Base-by-base conservation (phyloP, 1,140 invertebrate genomes). In the Philopotamus ludificatus region DNA sequence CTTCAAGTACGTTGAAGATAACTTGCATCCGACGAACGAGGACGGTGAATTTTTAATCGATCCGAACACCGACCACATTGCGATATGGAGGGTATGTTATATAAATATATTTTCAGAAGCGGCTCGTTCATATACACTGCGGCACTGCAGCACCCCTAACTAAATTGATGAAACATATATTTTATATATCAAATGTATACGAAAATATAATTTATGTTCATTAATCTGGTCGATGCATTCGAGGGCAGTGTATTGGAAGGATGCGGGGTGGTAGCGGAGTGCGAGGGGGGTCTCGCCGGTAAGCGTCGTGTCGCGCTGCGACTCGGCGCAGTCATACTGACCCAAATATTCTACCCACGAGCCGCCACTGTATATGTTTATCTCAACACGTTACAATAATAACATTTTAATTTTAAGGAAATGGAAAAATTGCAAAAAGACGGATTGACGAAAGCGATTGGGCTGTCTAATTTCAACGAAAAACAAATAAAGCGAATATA, bases 391-490 rank as follows among this genome's bases (percentile, higher is more conserved):
- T 4, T 49, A 2, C 23, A 49, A 18, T 2, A 2, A 18, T 4
- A 18, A 4, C 10, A 49, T 25, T 53, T 10, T 23, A 10, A 25
- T 26, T 25, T 77, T 10, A 59, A 90, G 87, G 84, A 83, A 77
- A 89, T 92, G 89, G 90, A 92, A 76, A 79, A 86, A 63, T 85
- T 89, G 72, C 84, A 89, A 3, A 82, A 82, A 63, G 79, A 79
- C 26, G 87, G 89, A 25, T 75, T 82, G n/a, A 75, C 85, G 15
- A 85, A 82, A 72, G 85, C 88, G 0, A 88, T 93, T 71, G 90
- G 90, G 1, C 68, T 93, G 3, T 92, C 90, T n/a, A 93, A 93
- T 72, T 93, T 92, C 70, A 92, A 89, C 72, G 78, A 85, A 64
- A 71, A 77, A 10, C 90, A 92, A 78, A 84, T 92, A 50, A 70